phyloP scores from a whole-genome alignment of 2,888 invertebrate species.

The Euclidia mi region DNA sequence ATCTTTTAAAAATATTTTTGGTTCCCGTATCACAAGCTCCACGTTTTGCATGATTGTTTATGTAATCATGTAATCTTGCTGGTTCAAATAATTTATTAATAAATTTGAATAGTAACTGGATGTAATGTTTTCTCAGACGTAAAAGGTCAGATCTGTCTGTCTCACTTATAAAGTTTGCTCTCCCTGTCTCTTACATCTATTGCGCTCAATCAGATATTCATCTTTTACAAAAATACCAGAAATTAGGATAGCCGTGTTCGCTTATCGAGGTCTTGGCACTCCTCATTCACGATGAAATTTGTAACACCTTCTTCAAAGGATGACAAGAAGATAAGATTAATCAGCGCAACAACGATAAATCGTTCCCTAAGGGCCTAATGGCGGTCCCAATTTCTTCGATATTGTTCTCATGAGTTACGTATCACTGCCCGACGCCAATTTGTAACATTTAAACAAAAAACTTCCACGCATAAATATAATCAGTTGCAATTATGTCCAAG shows the following conservation, averaged over 20 bases:
- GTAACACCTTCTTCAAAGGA: slow-evolving; percentile 14
- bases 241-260: neutral
- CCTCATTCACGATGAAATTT: slow-evolving; percentile 6
- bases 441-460: neutral
- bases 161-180: slow-evolving; percentile 37
- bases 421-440: slow-evolving; percentile 4
- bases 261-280: neutral
- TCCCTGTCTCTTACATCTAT: slow-evolving; percentile 39
- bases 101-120: slow-evolving; percentile 15
- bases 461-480: slow-evolving; percentile 1
- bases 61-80: neutral
- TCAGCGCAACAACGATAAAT: slow-evolving; percentile 38
- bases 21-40: no score
- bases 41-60: no score
- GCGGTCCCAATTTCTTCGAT: slow-evolving; percentile 45
- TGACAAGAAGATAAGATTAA: slow-evolving; percentile 31
- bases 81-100: slow-evolving; percentile 10
- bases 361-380: slow-evolving; percentile 41
- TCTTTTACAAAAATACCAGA: slow-evolving; percentile 4
- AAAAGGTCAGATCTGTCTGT: slow-evolving; percentile 51
- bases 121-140: slow-evolving; percentile 28
- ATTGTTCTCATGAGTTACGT: slow-evolving; percentile 26
- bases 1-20: no score
- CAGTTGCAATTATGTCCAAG: neutral
- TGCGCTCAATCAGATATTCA: slow-evolving; percentile 34